These are phyloP conservation scores for Agriotes lineatus DNA, from an alignment of 2,888 invertebrate genomes.

Conservation along the genomic window DNA sequence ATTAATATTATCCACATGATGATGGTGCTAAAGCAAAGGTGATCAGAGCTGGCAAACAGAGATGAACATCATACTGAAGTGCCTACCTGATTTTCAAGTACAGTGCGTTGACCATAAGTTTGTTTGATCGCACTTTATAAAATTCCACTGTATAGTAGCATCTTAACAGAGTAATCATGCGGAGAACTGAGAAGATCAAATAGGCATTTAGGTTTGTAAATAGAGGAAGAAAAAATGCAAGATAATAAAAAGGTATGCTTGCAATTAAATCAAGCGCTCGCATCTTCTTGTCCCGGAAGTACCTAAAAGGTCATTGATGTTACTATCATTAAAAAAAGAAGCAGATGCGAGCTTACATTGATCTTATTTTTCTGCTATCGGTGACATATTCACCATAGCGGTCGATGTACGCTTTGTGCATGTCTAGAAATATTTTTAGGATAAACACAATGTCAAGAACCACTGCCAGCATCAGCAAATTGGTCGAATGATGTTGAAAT, in stretches of 20 bases:
- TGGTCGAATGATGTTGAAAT: slow-evolving; percentile 64
- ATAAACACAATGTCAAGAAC: slow-evolving; percentile 65
- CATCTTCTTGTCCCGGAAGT: slow-evolving; percentile 64
- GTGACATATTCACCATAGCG: slow-evolving; percentile 68
- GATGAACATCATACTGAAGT: no score
- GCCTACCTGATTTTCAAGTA: slow-evolving; percentile 67
- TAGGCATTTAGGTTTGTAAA: slow-evolving; percentile 49
- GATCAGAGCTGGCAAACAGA: not conserved
- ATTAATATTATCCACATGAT: slow-evolving; percentile 68
- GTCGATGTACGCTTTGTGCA: slow-evolving; percentile 68
- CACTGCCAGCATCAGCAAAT: slow-evolving; percentile 62
- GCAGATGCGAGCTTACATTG: not conserved
- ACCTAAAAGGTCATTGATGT: slow-evolving; percentile 59
- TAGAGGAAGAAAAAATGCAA: slow-evolving; percentile 59
- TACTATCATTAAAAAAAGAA: not conserved
- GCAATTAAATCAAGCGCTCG: slow-evolving; percentile 67
- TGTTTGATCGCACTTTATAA: slow-evolving; percentile 65
- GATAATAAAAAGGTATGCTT: slow-evolving; percentile 65
- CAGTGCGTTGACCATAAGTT: slow-evolving; percentile 66
- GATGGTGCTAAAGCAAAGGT: slow-evolving; percentile 63
- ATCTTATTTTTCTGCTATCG: slow-evolving; percentile 21
- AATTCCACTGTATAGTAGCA: slow-evolving; percentile 67
- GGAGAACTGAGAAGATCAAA: slow-evolving; percentile 63
- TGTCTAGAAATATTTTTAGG: slow-evolving; percentile 67
- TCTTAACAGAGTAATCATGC: slow-evolving; percentile 66